Conservation (phyloP, 2,888 invertebrate species). For the Caenorhabditis sp. region DNA sequence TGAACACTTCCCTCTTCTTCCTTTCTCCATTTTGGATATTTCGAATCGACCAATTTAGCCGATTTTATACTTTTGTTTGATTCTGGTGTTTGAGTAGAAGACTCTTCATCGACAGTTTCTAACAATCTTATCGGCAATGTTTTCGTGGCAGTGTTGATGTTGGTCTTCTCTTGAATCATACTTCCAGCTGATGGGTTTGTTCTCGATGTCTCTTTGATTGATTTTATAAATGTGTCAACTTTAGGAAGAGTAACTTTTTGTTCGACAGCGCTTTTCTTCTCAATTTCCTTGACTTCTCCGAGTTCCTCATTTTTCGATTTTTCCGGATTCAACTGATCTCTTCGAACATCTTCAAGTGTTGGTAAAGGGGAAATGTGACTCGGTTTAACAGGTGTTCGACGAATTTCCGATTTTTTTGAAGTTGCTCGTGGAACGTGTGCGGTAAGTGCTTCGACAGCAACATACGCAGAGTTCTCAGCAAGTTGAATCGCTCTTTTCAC, state of each 20-base stretch:
- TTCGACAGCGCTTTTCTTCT: background rate
- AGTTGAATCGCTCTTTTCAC: constrained; percentile 24
- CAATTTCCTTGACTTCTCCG: constrained; percentile 2
- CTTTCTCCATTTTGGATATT: constrained; percentile 14
- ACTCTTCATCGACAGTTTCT: background rate
- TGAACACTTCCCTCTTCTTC: constrained; percentile 12
- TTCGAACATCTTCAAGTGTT: constrained; percentile 18
- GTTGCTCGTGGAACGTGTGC: background rate
- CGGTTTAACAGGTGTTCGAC: constrained; percentile 18
- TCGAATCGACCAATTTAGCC: constrained; percentile 6
- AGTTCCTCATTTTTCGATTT: constrained; percentile 3
- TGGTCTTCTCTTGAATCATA: background rate
- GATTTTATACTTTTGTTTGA: constrained; percentile 7
- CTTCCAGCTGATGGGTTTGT: background rate
- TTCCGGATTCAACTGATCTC: constrained; percentile 11
- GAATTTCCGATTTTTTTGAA: constrained; percentile 7
- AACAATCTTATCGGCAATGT: background rate
- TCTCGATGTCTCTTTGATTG: background rate
- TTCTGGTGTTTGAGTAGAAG: constrained; percentile 1
- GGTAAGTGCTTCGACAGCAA: constrained; percentile 14
- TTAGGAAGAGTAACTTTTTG: background rate
- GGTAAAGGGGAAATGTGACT: constrained; percentile 11
- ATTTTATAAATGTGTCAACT: background rate
- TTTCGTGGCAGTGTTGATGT: background rate
- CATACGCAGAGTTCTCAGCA: constrained; percentile 28